Base-by-base conservation (phyloP, 2,113 vertebrate genomes). In the Semnornis frantzii region DNA sequence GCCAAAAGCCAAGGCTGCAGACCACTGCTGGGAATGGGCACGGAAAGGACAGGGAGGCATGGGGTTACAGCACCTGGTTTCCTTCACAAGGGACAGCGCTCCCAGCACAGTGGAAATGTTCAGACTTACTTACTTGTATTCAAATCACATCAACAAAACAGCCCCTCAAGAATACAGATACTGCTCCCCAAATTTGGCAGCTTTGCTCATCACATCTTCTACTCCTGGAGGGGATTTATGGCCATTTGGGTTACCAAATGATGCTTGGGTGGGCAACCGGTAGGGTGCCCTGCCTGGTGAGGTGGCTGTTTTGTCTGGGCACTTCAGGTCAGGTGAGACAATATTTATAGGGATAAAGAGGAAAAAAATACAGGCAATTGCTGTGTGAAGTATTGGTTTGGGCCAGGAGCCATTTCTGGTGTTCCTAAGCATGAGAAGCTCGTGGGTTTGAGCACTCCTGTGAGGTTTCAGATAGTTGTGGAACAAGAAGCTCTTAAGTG, bases 1-100 rank as follows among this genome's bases (percentile, higher is more conserved):
- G 62, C 7, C 2, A 25, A 54, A 24, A 21, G 12, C 33, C 8
- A 31, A 76, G 15, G n/a, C 5, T 50, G 16, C 9, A 59, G 12
- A 25, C 6, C 13, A 24, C 27, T 44, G 31, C 50, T 48, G 28
- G 54, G 10, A 19, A 79, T 2, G 3, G 21, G 19, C 37, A 14
- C 20, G 14, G 24, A 15, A 63, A 4, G 6, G 30, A 54, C 44
- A 70, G 25, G 12, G 24, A 72, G 33, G 13, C 0, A 0, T 8
- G 13, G 12, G 10, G 12, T 60, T 42, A 75, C 20, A 39, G 6
- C 50, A 50, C 12, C 12, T 8, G 4, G 10, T 42, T 85, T 7
- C 15, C 17, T 31, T 21, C 39, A 13, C 31, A 33, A 31, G 23
- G 30, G 4, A n/a, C 16, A 39, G 19, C 28, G 14, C 7, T 12